Conservation (phyloP, 2,888 invertebrate genomes). For the Melinopterus prodromus region DNA sequence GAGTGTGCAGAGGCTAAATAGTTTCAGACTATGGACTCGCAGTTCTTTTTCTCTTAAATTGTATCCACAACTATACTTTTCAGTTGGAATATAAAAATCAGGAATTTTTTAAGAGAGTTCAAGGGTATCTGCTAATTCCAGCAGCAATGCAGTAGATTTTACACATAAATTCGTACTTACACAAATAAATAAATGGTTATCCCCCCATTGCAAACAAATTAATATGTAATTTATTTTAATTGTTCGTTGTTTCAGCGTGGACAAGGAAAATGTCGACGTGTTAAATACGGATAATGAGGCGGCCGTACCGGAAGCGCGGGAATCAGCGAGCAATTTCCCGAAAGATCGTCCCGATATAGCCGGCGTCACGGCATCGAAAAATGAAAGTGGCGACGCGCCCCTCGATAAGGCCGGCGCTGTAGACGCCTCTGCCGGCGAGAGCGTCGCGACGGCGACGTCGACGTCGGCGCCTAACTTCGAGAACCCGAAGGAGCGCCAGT, state of each 20-base stretch:
- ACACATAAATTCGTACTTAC: background rate
- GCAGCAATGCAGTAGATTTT: background rate
- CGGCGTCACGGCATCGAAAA: slow-evolving; percentile 18
- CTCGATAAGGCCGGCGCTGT: background rate
- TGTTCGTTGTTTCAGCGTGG: background rate
- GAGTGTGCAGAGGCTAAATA: no score
- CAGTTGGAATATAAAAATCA: no score
- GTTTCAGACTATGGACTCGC: no score
- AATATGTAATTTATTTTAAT: background rate
- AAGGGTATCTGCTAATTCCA: no score
- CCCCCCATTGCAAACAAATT: background rate
- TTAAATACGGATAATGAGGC: background rate
- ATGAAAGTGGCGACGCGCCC: slow-evolving; percentile 13
- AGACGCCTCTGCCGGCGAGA: slow-evolving; percentile 13
- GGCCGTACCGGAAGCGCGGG: background rate
- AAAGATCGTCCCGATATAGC: background rate
- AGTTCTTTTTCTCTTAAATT: no score
- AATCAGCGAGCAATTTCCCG: background rate
- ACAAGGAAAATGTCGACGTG: background rate
- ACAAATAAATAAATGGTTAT: background rate
- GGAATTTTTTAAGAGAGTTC: no score
- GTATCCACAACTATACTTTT: no score
- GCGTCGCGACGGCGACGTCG: slow-evolving; percentile 5
- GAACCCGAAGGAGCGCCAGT: slow-evolving; percentile 62
- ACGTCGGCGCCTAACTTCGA: slow-evolving; percentile 41